Percentiles rank a stretch among this genome's conserved stretches.
Conservation (phyloP, 2,888 invertebrate species). For the Allophyes oxyacanthae region DNA sequence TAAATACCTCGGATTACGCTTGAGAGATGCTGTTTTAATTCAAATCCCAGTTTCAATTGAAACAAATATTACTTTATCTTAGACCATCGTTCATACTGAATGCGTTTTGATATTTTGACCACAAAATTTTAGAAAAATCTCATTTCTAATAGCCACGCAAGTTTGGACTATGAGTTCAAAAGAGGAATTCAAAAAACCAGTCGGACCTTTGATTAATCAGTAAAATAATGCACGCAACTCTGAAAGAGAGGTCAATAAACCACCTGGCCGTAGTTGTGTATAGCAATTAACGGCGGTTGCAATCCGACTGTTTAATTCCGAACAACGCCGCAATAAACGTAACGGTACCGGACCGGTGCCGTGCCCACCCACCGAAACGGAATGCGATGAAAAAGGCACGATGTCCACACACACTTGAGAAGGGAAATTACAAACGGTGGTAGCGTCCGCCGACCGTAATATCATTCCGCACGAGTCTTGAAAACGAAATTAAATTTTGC, state of each 20-base stretch:
- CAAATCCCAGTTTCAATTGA: too few relatives aligned
- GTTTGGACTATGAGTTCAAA: constrained; percentile 7
- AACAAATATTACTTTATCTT: too few relatives aligned
- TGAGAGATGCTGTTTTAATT: too few relatives aligned
- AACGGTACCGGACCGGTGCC: constrained; percentile 70
- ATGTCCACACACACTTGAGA: constrained; percentile 88
- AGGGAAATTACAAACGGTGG: constrained; percentile 85
- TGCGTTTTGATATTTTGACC: too few relatives aligned
- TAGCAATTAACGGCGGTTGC: constrained; percentile 85
- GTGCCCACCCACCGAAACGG: constrained; percentile 82
- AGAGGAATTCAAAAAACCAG: constrained; percentile 23
- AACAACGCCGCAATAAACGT: constrained; percentile 84
- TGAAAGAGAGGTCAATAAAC: constrained; percentile 79
- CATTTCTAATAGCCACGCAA: constrained; percentile 9
- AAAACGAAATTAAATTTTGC: constrained; percentile 89
- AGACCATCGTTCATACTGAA: too few relatives aligned
- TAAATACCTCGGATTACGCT: too few relatives aligned
- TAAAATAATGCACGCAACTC: constrained; percentile 67
- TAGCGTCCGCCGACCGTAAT: constrained; percentile 81
- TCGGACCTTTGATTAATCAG: constrained; percentile 50
- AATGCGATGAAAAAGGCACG: constrained; percentile 88
- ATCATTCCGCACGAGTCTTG: constrained; percentile 89
- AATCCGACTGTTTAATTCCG: constrained; percentile 85
- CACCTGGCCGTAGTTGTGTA: constrained; percentile 77
- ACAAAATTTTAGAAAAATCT: too few relatives aligned